Conservation (phyloP, 1,140 invertebrate genomes). For the Eurosta solidaginis region DNA sequence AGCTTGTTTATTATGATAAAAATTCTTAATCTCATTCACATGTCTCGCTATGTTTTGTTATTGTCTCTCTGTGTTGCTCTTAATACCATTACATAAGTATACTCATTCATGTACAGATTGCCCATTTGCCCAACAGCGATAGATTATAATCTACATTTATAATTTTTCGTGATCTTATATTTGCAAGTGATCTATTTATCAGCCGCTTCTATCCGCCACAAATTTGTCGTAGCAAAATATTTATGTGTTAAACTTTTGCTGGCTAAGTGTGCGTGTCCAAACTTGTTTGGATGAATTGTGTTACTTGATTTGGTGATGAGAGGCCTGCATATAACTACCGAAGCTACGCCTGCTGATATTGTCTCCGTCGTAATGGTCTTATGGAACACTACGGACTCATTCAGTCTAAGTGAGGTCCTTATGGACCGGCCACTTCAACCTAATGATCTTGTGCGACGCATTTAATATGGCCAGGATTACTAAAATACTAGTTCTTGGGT, state of each 20-base stretch:
- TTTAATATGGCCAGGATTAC: too few species aligned
- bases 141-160: constrained; percentile 1
- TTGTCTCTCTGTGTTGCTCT: neutral
- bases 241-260: neutral
- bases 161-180: neutral
- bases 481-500: too few species aligned
- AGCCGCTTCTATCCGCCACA: neutral
- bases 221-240: neutral
- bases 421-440: too few species aligned
- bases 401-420: too few species aligned
- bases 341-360: too few species aligned
- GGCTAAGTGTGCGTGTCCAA: neutral
- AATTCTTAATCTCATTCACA: neutral
- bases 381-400: too few species aligned
- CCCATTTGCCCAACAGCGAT: too few species aligned
- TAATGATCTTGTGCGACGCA: too few species aligned
- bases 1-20: neutral
- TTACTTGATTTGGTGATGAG: neutral
- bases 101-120: neutral
- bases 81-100: too few species aligned
- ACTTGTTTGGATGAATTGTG: neutral
- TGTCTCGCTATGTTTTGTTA: neutral
- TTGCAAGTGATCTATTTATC: neutral
- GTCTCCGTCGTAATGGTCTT: too few species aligned
- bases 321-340: too few species aligned